A percentile compares a stretch with the other conserved stretches of the same genome.
phyloP scores from a whole-genome alignment of 1,140 invertebrate genomes.

The Drosophila persimilis region DNA sequence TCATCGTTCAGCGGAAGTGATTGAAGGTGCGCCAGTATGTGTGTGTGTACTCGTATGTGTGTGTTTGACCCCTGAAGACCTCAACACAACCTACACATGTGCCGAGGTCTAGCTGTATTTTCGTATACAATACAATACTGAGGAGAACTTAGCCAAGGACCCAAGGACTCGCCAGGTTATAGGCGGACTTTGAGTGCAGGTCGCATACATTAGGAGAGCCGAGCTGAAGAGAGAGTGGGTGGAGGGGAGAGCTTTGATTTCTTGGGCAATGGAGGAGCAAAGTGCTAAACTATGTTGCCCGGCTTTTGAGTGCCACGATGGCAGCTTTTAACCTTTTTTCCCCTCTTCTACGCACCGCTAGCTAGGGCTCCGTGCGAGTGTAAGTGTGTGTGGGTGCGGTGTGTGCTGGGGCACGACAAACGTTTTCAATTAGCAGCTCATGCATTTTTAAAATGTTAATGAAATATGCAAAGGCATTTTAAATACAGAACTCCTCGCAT shows the following conservation, averaged over 20 bases:
- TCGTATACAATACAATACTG: conserved; percentile 53
- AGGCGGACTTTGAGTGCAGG: conserved; percentile 76
- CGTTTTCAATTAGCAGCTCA: conserved; percentile 82
- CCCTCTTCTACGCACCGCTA: conserved; percentile 59
- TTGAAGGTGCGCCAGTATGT: conserved; percentile 76
- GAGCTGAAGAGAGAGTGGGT: neutral
- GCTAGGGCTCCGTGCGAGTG: conserved; percentile 10
- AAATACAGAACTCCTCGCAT: conserved; percentile 55
- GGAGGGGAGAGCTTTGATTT: conserved; percentile 61
- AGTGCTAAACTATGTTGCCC: conserved; percentile 83
- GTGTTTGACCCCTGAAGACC: conserved; percentile 33
- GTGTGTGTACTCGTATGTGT: conserved; percentile 31
- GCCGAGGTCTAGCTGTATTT: conserved; percentile 43
- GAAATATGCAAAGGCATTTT: conserved; percentile 78
- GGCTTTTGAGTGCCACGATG: conserved; percentile 64
- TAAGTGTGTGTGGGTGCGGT: conserved; percentile 33
- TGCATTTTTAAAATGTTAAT: conserved; percentile 80
- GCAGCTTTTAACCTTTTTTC: conserved; percentile 68
- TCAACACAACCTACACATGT: conserved; percentile 21
- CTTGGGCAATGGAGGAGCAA: conserved; percentile 64
- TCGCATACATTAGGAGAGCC: conserved; percentile 64
- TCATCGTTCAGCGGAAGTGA: conserved; percentile 82
- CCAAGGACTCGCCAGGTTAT: conserved; percentile 40
- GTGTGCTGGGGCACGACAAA: conserved; percentile 66
- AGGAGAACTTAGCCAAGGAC: conserved; percentile 27